Evolutionary conservation across 2,797 vertebrate genomes (phyloP).

Genomic region (Amazonetta brasiliensis): DNA sequence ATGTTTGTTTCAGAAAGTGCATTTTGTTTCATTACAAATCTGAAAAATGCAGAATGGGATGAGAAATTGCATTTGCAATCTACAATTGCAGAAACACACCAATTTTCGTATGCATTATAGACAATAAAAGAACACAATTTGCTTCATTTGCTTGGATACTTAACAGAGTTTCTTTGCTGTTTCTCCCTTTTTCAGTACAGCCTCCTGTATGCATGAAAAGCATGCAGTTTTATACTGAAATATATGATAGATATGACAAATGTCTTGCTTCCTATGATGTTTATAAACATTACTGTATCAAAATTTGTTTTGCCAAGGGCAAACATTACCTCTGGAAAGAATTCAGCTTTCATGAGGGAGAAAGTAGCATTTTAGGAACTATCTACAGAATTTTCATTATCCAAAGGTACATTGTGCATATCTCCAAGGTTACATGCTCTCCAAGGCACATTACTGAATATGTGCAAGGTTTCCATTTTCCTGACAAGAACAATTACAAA

Average conservation of each 20-base stretch:
- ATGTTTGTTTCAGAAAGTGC: neutral
- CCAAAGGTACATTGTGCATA: slow-evolving; percentile 67
- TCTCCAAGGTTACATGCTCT: slow-evolving; percentile 81
- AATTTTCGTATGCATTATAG: neutral
- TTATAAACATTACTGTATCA: slow-evolving; percentile 78
- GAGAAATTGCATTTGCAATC: neutral
- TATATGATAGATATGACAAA: slow-evolving; percentile 26
- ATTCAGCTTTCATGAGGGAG: slow-evolving; percentile 35
- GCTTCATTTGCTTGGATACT: neutral
- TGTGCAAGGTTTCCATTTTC: slow-evolving; percentile 82
- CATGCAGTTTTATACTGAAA: slow-evolving; percentile 9
- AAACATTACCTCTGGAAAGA: slow-evolving; percentile 82
- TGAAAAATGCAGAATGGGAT: neutral
- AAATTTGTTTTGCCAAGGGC: slow-evolving; percentile 86
- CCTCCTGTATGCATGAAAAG: neutral
- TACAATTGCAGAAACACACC: neutral
- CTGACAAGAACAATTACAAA: slow-evolving; percentile 87
- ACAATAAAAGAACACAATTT: neutral
- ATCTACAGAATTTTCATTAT: slow-evolving; percentile 76
- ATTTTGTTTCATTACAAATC: neutral
- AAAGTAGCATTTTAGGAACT: slow-evolving; percentile 52
- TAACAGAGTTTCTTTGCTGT: neutral
- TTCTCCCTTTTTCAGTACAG: neutral
- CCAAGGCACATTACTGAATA: slow-evolving; percentile 82
- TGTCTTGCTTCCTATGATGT: slow-evolving; percentile 74